A percentile compares a stretch with the other conserved stretches of the same genome.
Evolutionary conservation across 2,113 vertebrate genomes (phyloP).

Genomic region (Merops nubicus): DNA sequence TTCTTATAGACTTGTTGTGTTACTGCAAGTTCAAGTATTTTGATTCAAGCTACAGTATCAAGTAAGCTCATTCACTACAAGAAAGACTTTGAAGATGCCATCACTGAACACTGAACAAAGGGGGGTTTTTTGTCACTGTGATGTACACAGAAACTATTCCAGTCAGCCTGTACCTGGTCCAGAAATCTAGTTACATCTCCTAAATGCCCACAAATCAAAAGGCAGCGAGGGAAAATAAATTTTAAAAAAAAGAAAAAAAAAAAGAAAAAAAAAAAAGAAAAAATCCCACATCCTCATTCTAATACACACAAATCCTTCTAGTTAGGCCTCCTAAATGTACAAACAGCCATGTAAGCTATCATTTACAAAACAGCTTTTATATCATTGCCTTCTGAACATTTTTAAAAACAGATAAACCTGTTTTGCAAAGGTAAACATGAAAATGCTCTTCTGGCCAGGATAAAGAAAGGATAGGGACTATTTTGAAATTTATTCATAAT

Average conservation of each 20-base stretch:
- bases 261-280: neutral
- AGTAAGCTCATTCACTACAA: neutral
- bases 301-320: neutral
- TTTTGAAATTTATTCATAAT: neutral
- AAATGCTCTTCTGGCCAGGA: neutral
- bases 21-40: neutral
- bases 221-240: neutral
- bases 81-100: neutral
- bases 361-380: neutral
- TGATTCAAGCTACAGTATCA: neutral
- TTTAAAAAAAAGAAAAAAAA: neutral
- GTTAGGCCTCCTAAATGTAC: neutral
- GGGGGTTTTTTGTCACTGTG: neutral
- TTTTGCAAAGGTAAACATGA: neutral
- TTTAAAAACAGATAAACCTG: neutral
- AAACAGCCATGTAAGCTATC: neutral
- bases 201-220: neutral
- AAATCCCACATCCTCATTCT: too few relatives aligned
- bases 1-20: neutral
- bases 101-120: neutral
- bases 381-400: neutral
- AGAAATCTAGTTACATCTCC: neutral
- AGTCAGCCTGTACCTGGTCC: neutral
- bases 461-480: neutral
- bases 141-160: neutral